Conservation (phyloP, 2,888 invertebrate genomes). For the Rhagophthalmus giganteus region DNA sequence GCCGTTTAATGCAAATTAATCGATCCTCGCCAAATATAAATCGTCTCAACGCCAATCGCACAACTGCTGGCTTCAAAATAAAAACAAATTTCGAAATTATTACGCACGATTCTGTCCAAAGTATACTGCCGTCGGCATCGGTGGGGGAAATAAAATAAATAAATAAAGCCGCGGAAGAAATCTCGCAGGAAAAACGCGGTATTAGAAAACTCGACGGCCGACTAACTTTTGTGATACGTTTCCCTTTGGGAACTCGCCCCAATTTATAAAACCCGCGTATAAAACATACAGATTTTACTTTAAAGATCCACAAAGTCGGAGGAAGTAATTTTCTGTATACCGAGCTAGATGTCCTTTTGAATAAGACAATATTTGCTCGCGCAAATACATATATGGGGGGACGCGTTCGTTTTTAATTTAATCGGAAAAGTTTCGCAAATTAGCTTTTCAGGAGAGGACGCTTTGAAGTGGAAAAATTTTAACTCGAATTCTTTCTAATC, state of each 20-base stretch:
- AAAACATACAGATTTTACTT: too few species aligned
- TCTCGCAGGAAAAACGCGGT: neutral
- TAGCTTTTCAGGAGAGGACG: too few species aligned
- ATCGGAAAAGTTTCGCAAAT: too few species aligned
- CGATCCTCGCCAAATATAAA: neutral
- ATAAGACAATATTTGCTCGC: too few species aligned
- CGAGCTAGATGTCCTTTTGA: too few species aligned
- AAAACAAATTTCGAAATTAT: neutral
- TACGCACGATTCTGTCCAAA: neutral
- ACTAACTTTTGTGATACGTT: neutral
- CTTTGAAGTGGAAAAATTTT: too few species aligned
- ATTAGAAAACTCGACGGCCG: neutral
- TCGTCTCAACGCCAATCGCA: neutral
- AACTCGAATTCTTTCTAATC: too few species aligned
- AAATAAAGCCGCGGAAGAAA: neutral
- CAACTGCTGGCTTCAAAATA: neutral
- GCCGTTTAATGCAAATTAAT: conserved; percentile 1
- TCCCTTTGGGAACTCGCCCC: neutral
- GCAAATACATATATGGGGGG: too few species aligned
- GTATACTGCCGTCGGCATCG: neutral
- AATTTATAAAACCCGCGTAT: too few species aligned
- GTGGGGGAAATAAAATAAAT: neutral
- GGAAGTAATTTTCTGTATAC: too few species aligned
- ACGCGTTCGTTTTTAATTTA: too few species aligned
- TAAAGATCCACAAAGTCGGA: too few species aligned